Base-by-base conservation (phyloP, 2,888 invertebrate species). In the Glomeris marginata region DNA sequence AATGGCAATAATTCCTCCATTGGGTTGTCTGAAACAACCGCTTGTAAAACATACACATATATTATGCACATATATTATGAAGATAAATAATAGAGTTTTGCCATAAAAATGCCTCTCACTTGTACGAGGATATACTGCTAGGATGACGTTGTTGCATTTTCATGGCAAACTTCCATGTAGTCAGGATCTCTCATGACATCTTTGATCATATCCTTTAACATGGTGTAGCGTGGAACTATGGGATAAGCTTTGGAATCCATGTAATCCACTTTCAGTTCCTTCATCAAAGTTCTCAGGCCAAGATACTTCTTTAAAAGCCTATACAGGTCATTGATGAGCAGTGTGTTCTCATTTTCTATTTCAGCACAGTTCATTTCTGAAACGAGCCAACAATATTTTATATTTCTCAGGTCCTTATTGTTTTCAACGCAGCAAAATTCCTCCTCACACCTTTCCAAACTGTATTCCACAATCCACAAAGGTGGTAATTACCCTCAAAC, bases 191-290 rank as follows among this genome's bases (percentile, higher is more conserved):
- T 81, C 80, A 90, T 84, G 61, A 90, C 87, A 63, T 85, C 85
- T 72, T 92, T 92, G 63, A 94, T 91, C 90, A 95, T 91, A 67
- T 90, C 88, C 70, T 95, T 95, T 58, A 95, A 77, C 77, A 92
- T 85, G 54, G 86, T 84, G 74, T 95, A 95, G 46, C 94, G 80
- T 28, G 91, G 85, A 64, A 92, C 81, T 70, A 92, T 86, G 56
- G 92, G 92, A 68, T 90, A 91, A 63, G 87, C 76, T 71, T 92
- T 92, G 50, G 88, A 84, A 66, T 83, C 84, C 62, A 81, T 81
- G 72, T 92, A 94, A 63, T 90, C 90, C 58, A 80, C 76, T 86
- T 87, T 87, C 47, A 91, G 73, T 63, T 83, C 83, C 64, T 85
- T 76, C 64, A 90, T 87, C 59, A 91, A 77, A 68, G 84, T 84